Percentiles rank a stretch among this genome's conserved stretches.
phyloP scores from a whole-genome alignment of 2,797 vertebrate genomes.

The Emydoidea blandingii region DNA sequence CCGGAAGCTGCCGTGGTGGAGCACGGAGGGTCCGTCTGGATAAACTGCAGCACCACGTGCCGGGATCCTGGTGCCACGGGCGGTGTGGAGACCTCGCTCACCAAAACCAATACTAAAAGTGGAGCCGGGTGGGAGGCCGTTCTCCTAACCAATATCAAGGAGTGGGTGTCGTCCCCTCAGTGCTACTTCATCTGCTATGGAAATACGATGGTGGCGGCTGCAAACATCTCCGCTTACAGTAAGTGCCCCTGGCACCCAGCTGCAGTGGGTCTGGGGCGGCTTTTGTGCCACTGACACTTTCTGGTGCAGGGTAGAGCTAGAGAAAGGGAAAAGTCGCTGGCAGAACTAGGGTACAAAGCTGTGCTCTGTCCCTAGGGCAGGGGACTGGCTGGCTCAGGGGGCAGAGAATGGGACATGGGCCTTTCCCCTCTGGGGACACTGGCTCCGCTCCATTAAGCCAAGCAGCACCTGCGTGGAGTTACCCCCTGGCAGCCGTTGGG shows the following conservation, averaged over 20 bases:
- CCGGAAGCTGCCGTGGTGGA: neutral
- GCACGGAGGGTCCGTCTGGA: conserved; percentile 34
- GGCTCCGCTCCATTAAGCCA: no score
- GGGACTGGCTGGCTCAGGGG: neutral
- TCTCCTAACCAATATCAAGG: conserved; percentile 48
- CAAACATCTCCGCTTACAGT: neutral
- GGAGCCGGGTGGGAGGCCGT: conserved; percentile 46
- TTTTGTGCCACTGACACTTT: neutral
- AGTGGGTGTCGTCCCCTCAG: conserved; percentile 42
- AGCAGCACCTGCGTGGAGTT: no score
- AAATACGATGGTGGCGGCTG: fast-evolving
- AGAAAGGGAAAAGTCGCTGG: no score
- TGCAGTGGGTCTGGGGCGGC: neutral
- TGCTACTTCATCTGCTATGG: conserved; percentile 49
- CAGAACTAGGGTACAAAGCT: no score
- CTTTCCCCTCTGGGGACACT: neutral
- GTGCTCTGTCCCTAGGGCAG: no score
- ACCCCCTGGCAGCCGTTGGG: neutral
- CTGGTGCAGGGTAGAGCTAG: fast-evolving
- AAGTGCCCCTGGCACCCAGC: neutral
- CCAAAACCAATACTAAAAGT: neutral
- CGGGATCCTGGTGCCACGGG: neutral
- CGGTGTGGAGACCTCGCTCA: conserved; percentile 12
- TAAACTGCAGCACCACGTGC: conserved; percentile 68
- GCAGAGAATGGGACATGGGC: no score